Percentiles rank a stretch among this genome's conserved stretches.
These are phyloP conservation scores for Cheilosia soror DNA, from an alignment of 2,888 invertebrate genomes.

Conservation along the genomic window DNA sequence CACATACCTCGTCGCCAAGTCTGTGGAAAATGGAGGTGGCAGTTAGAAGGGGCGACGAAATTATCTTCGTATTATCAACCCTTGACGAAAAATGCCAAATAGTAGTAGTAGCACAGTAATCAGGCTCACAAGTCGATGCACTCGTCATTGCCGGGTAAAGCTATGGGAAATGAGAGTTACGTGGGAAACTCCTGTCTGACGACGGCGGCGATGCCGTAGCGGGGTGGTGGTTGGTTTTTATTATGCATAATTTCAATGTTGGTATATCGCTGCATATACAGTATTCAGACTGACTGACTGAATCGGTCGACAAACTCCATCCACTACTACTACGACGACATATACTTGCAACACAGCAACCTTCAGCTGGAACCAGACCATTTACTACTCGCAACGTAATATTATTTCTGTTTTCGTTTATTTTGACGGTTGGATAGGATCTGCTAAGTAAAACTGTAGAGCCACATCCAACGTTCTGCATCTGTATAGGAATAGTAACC, in stretches of 20 bases:
- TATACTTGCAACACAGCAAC: slow-evolving; percentile 33
- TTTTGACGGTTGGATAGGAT: slow-evolving; percentile 67
- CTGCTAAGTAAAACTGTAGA: slow-evolving; percentile 25
- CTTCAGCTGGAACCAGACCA: slow-evolving; percentile 39
- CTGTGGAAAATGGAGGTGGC: background rate
- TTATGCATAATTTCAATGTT: slow-evolving; percentile 74
- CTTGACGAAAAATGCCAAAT: slow-evolving; percentile 73
- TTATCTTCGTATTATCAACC: slow-evolving; percentile 76
- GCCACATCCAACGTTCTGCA: background rate
- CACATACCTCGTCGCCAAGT: slow-evolving; percentile 42
- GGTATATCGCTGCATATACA: slow-evolving; percentile 41
- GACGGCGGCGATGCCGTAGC: background rate
- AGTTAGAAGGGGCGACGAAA: slow-evolving; percentile 63
- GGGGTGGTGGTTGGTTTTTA: slow-evolving; percentile 51
- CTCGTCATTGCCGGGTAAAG: slow-evolving; percentile 79
- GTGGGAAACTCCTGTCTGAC: slow-evolving; percentile 75
- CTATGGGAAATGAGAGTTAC: slow-evolving; percentile 67
- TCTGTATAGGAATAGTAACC: slow-evolving; percentile 34
- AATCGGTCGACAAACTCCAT: slow-evolving; percentile 68
- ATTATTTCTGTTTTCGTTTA: slow-evolving; percentile 63
- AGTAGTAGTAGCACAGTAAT: slow-evolving; percentile 71
- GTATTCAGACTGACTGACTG: slow-evolving; percentile 47
- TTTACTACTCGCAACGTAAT: slow-evolving; percentile 35
- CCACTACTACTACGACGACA: background rate
- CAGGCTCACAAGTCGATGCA: slow-evolving; percentile 81